Conservation (phyloP, 2,888 invertebrate species). For the Caenorhabditis sp. region DNA sequence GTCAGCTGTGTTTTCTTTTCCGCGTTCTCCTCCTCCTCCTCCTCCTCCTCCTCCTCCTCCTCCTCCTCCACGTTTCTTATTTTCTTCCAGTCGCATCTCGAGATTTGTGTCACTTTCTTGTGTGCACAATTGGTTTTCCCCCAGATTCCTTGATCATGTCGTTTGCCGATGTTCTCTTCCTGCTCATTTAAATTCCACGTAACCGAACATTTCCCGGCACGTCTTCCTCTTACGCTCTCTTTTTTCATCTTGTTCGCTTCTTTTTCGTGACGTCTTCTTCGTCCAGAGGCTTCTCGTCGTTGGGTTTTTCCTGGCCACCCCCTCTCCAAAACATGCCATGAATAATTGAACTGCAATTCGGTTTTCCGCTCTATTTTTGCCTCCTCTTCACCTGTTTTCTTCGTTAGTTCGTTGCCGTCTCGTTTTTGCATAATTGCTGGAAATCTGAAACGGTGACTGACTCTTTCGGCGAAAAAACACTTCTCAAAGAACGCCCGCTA, state of each 20-base stretch:
- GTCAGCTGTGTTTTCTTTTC: slow-evolving; percentile 55
- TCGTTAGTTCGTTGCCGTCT: neutral
- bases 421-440: neutral
- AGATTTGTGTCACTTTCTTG: slow-evolving; percentile 13
- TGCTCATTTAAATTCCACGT: neutral
- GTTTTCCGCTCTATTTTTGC: slow-evolving; percentile 9
- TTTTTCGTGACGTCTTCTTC: slow-evolving; percentile 12
- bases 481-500: neutral
- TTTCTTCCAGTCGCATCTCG: slow-evolving; percentile 9
- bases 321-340: slow-evolving; percentile 16
- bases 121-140: slow-evolving; percentile 16
- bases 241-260: neutral
- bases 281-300: neutral
- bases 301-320: slow-evolving; percentile 3
- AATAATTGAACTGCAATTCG: slow-evolving; percentile 29
- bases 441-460: neutral
- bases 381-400: neutral
- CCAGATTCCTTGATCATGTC: neutral
- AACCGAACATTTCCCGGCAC: too few relatives aligned
- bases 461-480: neutral
- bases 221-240: too few relatives aligned
- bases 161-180: neutral
- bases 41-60: slow-evolving; percentile 18
- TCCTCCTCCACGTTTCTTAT: slow-evolving; percentile 19
- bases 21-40: slow-evolving; percentile 9